Evolutionary conservation across 2,888 invertebrate genomes (phyloP).

Genomic region (Drosophila acutilabella): DNA sequence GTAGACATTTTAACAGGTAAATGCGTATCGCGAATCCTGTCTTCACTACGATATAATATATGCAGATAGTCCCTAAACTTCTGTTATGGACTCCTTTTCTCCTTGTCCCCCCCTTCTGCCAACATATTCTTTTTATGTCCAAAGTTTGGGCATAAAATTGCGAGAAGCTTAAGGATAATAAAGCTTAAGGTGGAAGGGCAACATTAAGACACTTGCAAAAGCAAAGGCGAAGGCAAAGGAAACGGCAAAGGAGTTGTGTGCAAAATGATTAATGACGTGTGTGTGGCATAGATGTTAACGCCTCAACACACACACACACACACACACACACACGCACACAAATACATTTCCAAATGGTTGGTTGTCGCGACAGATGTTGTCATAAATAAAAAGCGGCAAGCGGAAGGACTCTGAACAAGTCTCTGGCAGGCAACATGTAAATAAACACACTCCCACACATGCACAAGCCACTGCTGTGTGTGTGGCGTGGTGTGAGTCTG

Average conservation of each 20-base stretch:
- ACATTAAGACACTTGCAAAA: constrained; percentile 13
- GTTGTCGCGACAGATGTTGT: constrained; percentile 78
- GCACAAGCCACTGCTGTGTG: constrained; percentile 24
- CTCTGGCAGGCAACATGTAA: constrained; percentile 61
- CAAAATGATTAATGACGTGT: constrained; percentile 83
- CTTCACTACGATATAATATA: background rate
- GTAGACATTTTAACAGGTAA: constrained; percentile 27
- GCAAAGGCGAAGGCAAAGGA: too few relatives aligned
- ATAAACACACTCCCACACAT: constrained; percentile 56
- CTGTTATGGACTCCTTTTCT: background rate
- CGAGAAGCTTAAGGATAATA: constrained; percentile 45
- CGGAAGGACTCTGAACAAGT: constrained; percentile 47
- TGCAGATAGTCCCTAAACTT: constrained; percentile 3
- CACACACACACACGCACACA: constrained; percentile 29
- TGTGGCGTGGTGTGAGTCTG: constrained; percentile 46
- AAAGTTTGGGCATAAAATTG: constrained; percentile 56
- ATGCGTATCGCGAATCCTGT: constrained; percentile 5
- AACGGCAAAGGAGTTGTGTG: constrained; percentile 63
- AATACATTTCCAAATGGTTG: constrained; percentile 17
- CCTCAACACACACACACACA: constrained; percentile 55
- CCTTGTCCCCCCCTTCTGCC: background rate
- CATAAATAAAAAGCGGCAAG: constrained; percentile 73
- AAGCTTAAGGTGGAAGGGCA: constrained; percentile 33
- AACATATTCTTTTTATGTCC: constrained; percentile 37
- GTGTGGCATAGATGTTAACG: constrained; percentile 75